phyloP scores from a whole-genome alignment of 2,113 vertebrate species.

The Excalfactoria chinensis region DNA sequence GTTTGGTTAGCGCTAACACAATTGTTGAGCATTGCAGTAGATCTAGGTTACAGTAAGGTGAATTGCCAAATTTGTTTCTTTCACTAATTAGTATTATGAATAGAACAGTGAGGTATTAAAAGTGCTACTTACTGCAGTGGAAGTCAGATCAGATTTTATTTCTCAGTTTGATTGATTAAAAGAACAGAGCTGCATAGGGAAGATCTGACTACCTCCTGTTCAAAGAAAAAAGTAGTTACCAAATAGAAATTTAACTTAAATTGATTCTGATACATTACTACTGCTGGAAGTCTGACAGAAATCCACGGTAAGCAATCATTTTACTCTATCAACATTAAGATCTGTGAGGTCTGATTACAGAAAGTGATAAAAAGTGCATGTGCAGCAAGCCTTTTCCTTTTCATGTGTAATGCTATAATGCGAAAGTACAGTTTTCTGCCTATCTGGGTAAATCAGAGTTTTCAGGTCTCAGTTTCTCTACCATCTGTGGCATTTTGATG shows the following conservation, averaged over 20 bases:
- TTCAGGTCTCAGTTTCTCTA: neutral
- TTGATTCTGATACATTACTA: neutral
- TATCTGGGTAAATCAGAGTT: neutral
- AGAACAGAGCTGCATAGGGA: neutral
- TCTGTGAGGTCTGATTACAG: neutral
- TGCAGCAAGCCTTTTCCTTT: neutral
- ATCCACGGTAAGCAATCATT: neutral
- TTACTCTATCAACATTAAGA: neutral
- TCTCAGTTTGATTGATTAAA: neutral
- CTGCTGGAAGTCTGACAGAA: neutral
- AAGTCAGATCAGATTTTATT: neutral
- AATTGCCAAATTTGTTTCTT: neutral
- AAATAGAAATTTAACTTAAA: neutral
- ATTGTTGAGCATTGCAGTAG: neutral
- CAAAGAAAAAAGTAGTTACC: neutral
- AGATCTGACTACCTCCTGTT: neutral
- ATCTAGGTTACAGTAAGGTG: neutral
- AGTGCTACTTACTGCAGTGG: neutral
- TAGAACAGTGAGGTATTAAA: neutral
- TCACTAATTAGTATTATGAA: neutral
- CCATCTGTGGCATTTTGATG: neutral
- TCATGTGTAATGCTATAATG: rapidly evolving
- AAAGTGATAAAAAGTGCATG: neutral
- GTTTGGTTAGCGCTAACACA: neutral
- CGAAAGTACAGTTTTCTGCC: neutral